These are phyloP conservation scores for Alectura lathami DNA, from an alignment of 2,113 vertebrate genomes.

Conservation along the genomic window DNA sequence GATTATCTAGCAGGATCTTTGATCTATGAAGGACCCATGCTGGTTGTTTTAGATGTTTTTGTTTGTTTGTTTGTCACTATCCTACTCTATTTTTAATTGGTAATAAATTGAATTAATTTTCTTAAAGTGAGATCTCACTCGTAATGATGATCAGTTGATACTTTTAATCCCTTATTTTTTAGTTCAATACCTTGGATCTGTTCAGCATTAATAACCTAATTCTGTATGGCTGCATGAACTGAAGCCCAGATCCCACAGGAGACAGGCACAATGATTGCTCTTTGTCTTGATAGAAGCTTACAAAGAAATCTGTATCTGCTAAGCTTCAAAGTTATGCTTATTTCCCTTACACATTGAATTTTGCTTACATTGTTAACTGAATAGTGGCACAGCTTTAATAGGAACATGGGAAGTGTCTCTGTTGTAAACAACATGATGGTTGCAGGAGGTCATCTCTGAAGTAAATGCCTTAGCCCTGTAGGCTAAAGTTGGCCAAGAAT, in stretches of 20 bases:
- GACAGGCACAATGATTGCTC: neutral
- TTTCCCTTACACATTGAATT: neutral
- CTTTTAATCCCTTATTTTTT: neutral
- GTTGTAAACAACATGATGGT: neutral
- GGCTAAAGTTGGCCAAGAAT: neutral
- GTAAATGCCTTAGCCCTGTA: neutral
- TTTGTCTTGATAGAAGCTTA: neutral
- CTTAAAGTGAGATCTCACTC: neutral
- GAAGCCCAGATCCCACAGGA: neutral
- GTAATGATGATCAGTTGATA: too few relatives aligned
- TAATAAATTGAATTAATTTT: neutral
- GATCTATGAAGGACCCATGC: neutral
- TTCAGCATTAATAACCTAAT: neutral
- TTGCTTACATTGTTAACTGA: neutral
- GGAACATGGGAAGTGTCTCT: neutral
- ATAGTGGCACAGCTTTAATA: neutral
- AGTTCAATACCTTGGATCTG: neutral
- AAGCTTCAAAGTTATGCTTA: neutral
- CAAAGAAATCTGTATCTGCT: neutral
- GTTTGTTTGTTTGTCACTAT: neutral
- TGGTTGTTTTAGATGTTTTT: neutral
- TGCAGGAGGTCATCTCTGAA: neutral
- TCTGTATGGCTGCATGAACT: neutral
- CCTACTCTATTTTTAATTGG: neutral
- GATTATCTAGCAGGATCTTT: neutral